phyloP scores from a whole-genome alignment of 2,888 invertebrate genomes.

The Ischnus inquisitorius region DNA sequence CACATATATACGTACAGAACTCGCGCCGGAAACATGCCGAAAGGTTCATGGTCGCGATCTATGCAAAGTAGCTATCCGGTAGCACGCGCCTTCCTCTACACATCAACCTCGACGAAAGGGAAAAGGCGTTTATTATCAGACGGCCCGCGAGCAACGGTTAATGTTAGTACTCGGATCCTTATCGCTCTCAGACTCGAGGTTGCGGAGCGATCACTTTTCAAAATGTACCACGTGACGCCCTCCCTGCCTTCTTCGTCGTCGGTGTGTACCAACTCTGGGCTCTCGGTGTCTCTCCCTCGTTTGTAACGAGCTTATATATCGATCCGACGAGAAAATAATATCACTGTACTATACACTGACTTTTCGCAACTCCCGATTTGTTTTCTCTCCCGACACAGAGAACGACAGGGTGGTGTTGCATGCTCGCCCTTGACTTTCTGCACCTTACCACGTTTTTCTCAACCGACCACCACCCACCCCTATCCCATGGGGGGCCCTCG shows the following conservation, averaged over 20 bases:
- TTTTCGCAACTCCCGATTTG: slow-evolving; percentile 21
- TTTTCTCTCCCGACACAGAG: slow-evolving; percentile 21
- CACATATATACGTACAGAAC: neutral
- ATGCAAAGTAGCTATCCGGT: slow-evolving; percentile 72
- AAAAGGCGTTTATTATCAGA: slow-evolving; percentile 23
- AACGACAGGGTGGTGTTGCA: slow-evolving; percentile 21
- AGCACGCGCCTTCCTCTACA: slow-evolving; percentile 53
- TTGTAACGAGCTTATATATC: slow-evolving; percentile 25
- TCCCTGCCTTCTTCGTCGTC: neutral
- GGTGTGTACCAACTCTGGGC: neutral
- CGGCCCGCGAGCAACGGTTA: slow-evolving; percentile 40
- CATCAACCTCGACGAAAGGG: slow-evolving; percentile 47
- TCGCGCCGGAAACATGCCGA: slow-evolving; percentile 63
- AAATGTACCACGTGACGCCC: slow-evolving; percentile 32
- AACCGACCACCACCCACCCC: neutral
- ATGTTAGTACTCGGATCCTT: slow-evolving; percentile 36
- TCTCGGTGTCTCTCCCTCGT: slow-evolving; percentile 12
- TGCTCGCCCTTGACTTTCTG: slow-evolving; percentile 60
- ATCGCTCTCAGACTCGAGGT: slow-evolving; percentile 33
- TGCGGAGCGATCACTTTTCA: slow-evolving; percentile 59
- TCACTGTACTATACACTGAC: slow-evolving; percentile 12
- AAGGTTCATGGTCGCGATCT: slow-evolving; percentile 74
- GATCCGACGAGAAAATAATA: slow-evolving; percentile 28
- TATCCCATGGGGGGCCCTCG: slow-evolving; percentile 13
- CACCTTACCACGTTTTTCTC: slow-evolving; percentile 18